Evolutionary conservation across 2,113 vertebrate genomes (phyloP), one percentile per base, ranked within the genome.

Genomic region (Melanerpes formicivorus): DNA sequence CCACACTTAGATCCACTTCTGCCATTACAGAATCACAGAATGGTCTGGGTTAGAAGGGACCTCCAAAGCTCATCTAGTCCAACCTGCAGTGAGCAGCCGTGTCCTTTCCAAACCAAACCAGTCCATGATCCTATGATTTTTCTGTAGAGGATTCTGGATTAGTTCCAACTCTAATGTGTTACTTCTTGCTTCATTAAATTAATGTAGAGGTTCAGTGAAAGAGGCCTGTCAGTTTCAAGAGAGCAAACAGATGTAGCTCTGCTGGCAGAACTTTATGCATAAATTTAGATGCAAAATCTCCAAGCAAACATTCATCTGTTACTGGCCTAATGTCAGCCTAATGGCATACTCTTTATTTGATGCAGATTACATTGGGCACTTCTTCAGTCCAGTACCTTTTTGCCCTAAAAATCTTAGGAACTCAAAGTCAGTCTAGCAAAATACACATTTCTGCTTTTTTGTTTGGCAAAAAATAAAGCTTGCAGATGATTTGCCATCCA

Each of bases 401-500:
- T 75, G 9, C 23, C n/a, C 34, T 56, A 69, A 76, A 91, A 88
- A 73, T 59, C 18, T 58, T 13, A 40, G 30, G 26, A 94, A 66
- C 60, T 84, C 32, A 70, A 84, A 85, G 72, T 76, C 27, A 77
- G 1, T 1, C 2, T 11, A 19, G 64, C 30, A 70, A 90, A 89
- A 77, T 63, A 76, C 40, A 78, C 6, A 76, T 76, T 82, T 66
- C 79, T 75, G 22, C 26, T n/a, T 92, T 78, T 65, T 78, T 60
- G 54, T 80, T 69, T 88, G 67, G 26, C 74, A 44, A 78, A 73
- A 76, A 90, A 34, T 80, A 30, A 76, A 91, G 34, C 67, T 59
- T 89, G 73, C 37, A 3, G 69, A 88, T 95, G 88, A 95, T 95
- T 90, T 95, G 14, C n/a, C 59, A 67, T 34, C 54, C 32, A 84